Evolutionary conservation across 92 coral and sea anemone species (phyloP), one percentile per base, ranked within the genome.

Genomic region (Zoanthus sansibaricus): DNA sequence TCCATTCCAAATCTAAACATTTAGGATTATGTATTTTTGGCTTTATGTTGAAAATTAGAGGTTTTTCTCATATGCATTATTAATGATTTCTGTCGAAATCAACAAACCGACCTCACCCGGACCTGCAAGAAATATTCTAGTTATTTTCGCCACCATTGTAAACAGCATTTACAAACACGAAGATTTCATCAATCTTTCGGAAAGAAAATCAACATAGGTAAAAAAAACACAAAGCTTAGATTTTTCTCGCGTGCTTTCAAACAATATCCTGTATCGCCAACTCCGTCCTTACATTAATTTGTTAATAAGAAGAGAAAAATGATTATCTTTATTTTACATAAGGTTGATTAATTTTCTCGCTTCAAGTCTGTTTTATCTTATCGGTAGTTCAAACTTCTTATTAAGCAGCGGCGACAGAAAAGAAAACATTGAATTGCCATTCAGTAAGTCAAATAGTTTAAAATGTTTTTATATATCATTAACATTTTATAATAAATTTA

Each of bases 1-100:
- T 80, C 85, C 85, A 80, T 80, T 80, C 85, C 75, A 47, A 80
- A 80, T 46, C 85, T 80, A 80, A 80, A 80, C 85, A 80, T 80
- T 67, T 13, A 46, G 45, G 58, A 62, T 66, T 80, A 61, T 80
- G 46, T 80, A 52, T 80, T 80, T 80, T 80, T 45, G 74, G 85
- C 85, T 66, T 80, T 66, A 80, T 80, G 71, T 66, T 80, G 85
- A 80, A 68, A 80, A 68, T 80, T 80, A 71, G 85, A 80, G 75
- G 85, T 80, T 80, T 78, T 80, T 80, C 85, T 64, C 85, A 66
- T 80, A 80, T 80, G 73, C 85, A 80, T 80, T 64, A 80, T 80
- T 80, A 64, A 80, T 80, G 85, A 25, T 80, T 80, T 80, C 73
- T 80, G 85, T 80, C 85, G 85, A 80, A 79, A 80, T 59, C 52